These are phyloP conservation scores for Notolepis coatsorum DNA, from an alignment of 2,797 vertebrate species.

Conservation along the genomic window DNA sequence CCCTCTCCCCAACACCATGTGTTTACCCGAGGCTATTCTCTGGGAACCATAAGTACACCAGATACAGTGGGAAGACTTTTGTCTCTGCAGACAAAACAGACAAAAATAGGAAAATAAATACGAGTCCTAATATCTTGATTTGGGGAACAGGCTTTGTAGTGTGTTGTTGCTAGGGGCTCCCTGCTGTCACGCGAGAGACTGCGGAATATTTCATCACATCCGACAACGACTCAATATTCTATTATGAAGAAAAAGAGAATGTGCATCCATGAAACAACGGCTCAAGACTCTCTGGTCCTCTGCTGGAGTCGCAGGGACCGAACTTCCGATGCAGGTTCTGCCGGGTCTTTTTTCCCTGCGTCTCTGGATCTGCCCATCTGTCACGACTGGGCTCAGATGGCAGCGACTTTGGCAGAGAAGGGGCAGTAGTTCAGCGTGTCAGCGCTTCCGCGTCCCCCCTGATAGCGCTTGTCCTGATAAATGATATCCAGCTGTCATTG, in stretches of 20 bases:
- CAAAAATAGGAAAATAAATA: background rate
- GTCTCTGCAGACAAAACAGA: background rate
- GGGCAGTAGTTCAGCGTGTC: slow-evolving; percentile 56
- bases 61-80: background rate
- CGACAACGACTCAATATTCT: background rate
- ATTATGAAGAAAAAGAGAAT: background rate
- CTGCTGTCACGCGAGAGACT: background rate
- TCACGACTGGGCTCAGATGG: slow-evolving; percentile 56
- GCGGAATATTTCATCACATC: background rate
- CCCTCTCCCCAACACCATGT: background rate
- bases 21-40: background rate
- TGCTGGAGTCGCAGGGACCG: slow-evolving; percentile 9
- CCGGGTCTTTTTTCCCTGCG: slow-evolving; percentile 1
- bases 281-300: slow-evolving; percentile 10
- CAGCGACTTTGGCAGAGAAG: slow-evolving; percentile 52
- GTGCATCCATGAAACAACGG: background rate
- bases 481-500: slow-evolving; percentile 57
- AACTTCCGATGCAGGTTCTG: slow-evolving; percentile 21
- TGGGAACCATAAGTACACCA: background rate
- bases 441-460: slow-evolving; percentile 65
- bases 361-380: slow-evolving; percentile 53
- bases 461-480: slow-evolving; percentile 63
- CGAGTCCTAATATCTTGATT: slow-evolving; percentile 4
- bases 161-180: background rate
- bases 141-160: background rate